Conservation (phyloP, 2,797 vertebrate genomes). For the Pogoniulus pusillus region DNA sequence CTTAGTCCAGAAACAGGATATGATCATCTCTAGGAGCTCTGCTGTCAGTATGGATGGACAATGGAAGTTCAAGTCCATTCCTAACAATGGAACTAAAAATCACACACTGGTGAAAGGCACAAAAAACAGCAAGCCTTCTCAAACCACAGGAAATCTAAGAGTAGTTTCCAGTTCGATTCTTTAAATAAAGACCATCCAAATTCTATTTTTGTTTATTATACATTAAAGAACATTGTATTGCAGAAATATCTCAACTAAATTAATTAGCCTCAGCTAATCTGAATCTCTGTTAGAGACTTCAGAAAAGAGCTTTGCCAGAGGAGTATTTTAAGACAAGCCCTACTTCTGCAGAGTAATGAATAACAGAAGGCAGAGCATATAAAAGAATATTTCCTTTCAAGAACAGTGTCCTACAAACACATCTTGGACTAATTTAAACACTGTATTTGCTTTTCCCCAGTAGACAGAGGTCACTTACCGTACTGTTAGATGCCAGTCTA, state of each 20-base stretch:
- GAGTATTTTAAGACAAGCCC: background rate
- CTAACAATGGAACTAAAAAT: background rate
- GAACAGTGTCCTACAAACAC: background rate
- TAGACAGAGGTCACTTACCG: conserved; percentile 75
- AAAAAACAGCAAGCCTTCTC: background rate
- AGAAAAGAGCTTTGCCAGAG: background rate
- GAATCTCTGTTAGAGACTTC: background rate
- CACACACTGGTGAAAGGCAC: background rate
- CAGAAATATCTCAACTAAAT: background rate
- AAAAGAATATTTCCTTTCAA: background rate
- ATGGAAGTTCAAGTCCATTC: background rate
- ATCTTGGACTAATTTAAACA: background rate
- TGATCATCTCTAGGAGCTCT: background rate
- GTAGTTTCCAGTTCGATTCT: background rate
- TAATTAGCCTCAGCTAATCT: background rate
- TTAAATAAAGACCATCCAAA: background rate
- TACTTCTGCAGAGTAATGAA: background rate
- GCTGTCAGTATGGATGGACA: background rate
- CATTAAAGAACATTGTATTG: background rate
- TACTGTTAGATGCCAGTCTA: conserved; percentile 87
- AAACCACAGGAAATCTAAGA: background rate
- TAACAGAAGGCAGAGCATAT: background rate
- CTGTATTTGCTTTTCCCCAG: background rate
- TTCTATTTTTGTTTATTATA: background rate
- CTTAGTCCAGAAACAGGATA: background rate